phyloP scores from a whole-genome alignment of 2,888 invertebrate species.

The Imbricaverruca yamaguchii region DNA sequence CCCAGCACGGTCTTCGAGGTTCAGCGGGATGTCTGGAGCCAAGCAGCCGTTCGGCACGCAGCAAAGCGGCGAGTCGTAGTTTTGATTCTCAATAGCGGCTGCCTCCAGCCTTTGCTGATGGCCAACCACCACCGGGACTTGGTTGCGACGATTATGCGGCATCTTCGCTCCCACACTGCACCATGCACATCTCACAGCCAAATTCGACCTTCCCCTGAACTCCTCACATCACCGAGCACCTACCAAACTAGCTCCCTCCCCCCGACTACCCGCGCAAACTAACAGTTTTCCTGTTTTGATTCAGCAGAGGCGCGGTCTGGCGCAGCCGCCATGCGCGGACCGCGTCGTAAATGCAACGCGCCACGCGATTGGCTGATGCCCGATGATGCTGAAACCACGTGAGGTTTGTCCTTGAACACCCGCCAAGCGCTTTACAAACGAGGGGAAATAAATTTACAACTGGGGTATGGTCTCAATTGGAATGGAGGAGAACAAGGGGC shows the following conservation, averaged over 20 bases:
- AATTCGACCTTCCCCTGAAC: neutral
- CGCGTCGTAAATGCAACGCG: conserved; percentile 13
- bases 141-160: conserved; percentile 32
- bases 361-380: neutral
- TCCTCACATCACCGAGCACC: neutral
- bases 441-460: conserved; percentile 12
- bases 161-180: conserved; percentile 26
- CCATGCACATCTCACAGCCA: conserved; percentile 11
- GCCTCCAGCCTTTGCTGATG: conserved; percentile 33
- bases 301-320: conserved; percentile 37
- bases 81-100: conserved; percentile 38
- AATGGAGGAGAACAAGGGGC: no score
- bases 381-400: neutral
- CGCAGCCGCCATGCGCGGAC: conserved; percentile 35
- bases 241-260: neutral
- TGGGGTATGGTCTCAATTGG: neutral
- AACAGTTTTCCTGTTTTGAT: conserved; percentile 37
- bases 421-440: neutral
- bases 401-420: conserved; percentile 7
- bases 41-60: conserved; percentile 63
- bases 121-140: conserved; percentile 25
- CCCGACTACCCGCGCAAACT: neutral
- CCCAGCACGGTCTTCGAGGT: conserved; percentile 54
- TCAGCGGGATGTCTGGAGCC: conserved; percentile 30
- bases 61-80: conserved; percentile 57